Conservation (phyloP, 2,797 vertebrate species). For the Myripristis jacobus region DNA sequence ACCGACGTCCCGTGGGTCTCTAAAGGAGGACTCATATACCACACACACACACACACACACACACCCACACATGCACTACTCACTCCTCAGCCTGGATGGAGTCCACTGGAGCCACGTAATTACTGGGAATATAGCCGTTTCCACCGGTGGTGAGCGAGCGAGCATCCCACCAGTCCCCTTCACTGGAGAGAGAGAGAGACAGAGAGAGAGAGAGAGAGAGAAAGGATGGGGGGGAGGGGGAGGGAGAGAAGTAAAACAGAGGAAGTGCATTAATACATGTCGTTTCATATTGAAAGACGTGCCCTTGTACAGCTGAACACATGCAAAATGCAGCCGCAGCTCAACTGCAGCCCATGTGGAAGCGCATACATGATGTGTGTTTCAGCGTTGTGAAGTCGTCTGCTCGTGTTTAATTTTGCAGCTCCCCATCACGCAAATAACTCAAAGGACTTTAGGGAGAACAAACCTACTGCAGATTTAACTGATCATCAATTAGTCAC, state of each 20-base stretch:
- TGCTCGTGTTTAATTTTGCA: no score
- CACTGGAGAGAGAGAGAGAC: constrained; percentile 82
- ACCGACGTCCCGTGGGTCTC: neutral
- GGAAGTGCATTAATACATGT: constrained; percentile 19
- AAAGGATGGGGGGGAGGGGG: neutral
- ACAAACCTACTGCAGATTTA: no score
- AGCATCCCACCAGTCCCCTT: constrained; percentile 99
- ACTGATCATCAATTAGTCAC: no score
- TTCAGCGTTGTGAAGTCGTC: no score
- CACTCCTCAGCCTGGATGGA: constrained; percentile 99
- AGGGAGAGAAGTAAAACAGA: neutral
- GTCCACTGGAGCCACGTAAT: constrained; percentile 98
- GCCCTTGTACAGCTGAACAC: constrained; percentile 7
- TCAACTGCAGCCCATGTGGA: constrained; percentile 4
- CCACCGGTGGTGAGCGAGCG: constrained; percentile 94
- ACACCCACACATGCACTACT: constrained; percentile 65
- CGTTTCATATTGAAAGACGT: constrained; percentile 7
- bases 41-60: constrained; percentile 2
- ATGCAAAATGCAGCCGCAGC: constrained; percentile 7
- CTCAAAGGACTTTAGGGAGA: no score
- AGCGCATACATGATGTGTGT: neutral
- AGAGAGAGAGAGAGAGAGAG: constrained; percentile 20
- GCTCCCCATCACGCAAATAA: no score
- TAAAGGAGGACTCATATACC: neutral
- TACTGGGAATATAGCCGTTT: constrained; percentile 98